phyloP scores from a whole-genome alignment of 2,888 invertebrate species.

The Drosophila anceps region DNA sequence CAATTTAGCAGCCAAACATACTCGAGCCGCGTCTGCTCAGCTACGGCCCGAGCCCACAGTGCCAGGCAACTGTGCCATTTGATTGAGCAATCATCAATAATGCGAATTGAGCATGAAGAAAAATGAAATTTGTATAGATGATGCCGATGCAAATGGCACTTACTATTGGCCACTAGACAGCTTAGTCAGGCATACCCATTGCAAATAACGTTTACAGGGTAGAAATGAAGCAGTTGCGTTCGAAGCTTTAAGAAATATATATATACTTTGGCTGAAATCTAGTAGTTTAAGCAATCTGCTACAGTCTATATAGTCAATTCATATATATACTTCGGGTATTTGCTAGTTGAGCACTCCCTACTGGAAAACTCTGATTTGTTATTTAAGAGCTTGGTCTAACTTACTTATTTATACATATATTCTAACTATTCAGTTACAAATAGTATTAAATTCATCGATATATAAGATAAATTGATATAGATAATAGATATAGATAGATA shows the following conservation, averaged over 20 bases:
- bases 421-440: neutral
- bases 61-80: slow-evolving; percentile 29
- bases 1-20: slow-evolving; percentile 49
- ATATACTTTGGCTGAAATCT: neutral
- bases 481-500: neutral
- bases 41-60: neutral
- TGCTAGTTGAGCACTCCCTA: neutral
- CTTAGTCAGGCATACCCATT: neutral
- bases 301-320: neutral
- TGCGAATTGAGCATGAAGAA: slow-evolving; percentile 62
- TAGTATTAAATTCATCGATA: neutral
- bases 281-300: neutral
- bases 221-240: too few relatives aligned
- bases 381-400: neutral
- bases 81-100: slow-evolving; percentile 75
- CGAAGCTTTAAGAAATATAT: neutral
- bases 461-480: too few relatives aligned
- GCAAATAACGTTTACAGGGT: neutral
- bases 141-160: slow-evolving; percentile 1
- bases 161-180: neutral
- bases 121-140: slow-evolving; percentile 38
- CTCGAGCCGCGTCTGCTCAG: neutral
- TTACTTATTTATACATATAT: neutral
- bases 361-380: neutral
- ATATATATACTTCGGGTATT: neutral